Conservation (phyloP, 2,797 vertebrate genomes). For the Macropus fuliginosus region DNA sequence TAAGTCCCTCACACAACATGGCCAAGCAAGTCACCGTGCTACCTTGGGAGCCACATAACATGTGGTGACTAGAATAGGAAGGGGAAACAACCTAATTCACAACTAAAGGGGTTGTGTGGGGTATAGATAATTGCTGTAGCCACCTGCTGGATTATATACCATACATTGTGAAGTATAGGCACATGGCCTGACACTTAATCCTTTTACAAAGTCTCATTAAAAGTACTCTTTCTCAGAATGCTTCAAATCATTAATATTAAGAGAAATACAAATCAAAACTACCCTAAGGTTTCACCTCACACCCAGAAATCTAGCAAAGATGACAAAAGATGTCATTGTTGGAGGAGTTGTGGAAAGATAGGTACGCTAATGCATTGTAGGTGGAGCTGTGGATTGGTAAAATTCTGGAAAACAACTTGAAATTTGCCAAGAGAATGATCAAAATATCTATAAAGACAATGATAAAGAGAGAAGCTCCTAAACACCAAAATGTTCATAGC, state of each 20-base stretch:
- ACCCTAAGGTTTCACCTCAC: not conserved
- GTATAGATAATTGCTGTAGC: not conserved
- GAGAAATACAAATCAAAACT: not conserved
- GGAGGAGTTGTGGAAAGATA: not conserved
- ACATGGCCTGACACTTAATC: not conserved
- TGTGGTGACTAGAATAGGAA: fast-evolving
- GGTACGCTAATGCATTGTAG: not conserved
- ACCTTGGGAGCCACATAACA: not conserved
- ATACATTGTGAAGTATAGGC: not conserved
- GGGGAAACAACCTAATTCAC: not conserved
- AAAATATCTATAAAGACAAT: not conserved
- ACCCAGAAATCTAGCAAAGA: not conserved
- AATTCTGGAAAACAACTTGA: not conserved
- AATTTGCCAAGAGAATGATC: not conserved
- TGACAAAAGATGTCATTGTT: not conserved
- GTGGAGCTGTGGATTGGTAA: not conserved
- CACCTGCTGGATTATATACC: constrained; percentile 32
- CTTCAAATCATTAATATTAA: not conserved
- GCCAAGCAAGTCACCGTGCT: not conserved
- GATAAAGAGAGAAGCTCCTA: not conserved
- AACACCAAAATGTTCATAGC: not conserved
- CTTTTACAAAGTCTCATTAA: not conserved
- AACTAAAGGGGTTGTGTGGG: fast-evolving
- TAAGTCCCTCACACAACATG: not conserved
- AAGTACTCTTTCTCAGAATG: not conserved